Evolutionary conservation across 2,888 invertebrate genomes (phyloP).

Genomic region (Apodemia hepburni): DNA sequence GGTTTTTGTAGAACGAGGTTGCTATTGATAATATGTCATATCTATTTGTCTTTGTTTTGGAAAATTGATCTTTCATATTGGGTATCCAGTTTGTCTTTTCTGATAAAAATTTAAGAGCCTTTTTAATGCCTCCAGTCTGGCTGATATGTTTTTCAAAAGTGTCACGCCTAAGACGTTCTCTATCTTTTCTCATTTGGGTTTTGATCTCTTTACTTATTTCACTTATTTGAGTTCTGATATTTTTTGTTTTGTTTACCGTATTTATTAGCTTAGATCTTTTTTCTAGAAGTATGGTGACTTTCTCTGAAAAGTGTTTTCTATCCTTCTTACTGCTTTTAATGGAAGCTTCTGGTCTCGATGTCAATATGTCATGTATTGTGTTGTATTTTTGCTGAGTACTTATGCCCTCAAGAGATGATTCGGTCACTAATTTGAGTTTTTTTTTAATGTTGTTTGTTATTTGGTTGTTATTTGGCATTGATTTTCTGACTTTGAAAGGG

Average conservation of each 20-base stretch:
- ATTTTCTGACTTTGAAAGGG: conserved; percentile 15
- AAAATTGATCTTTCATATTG: conserved; percentile 19
- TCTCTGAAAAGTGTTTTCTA: conserved; percentile 9
- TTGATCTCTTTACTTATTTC: conserved; percentile 25
- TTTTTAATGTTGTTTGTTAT: not conserved
- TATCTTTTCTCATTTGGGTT: conserved; percentile 20
- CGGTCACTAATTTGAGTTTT: not conserved
- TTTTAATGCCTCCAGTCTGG: conserved; percentile 25
- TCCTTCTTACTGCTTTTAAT: not conserved
- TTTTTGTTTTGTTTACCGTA: conserved; percentile 19
- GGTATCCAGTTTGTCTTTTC: conserved; percentile 24
- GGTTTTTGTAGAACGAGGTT: conserved; percentile 19
- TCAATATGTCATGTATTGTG: conserved; percentile 14
- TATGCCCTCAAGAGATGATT: conserved; percentile 4
- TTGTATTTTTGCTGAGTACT: conserved; percentile 19
- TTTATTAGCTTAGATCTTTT: conserved; percentile 18
- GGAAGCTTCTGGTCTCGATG: not conserved
- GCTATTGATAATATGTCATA: conserved; percentile 22
- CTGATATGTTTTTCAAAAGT: conserved; percentile 22
- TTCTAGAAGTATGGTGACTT: conserved; percentile 14
- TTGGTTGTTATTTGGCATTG: not conserved
- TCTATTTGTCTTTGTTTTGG: conserved; percentile 20
- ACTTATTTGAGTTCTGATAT: conserved; percentile 20
- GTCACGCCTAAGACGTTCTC: conserved; percentile 16
- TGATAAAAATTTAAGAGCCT: conserved; percentile 17